Evolutionary conservation across 2,888 invertebrate species (phyloP), one percentile per base, ranked within the genome.

Genomic region (Onchidella celtica): DNA sequence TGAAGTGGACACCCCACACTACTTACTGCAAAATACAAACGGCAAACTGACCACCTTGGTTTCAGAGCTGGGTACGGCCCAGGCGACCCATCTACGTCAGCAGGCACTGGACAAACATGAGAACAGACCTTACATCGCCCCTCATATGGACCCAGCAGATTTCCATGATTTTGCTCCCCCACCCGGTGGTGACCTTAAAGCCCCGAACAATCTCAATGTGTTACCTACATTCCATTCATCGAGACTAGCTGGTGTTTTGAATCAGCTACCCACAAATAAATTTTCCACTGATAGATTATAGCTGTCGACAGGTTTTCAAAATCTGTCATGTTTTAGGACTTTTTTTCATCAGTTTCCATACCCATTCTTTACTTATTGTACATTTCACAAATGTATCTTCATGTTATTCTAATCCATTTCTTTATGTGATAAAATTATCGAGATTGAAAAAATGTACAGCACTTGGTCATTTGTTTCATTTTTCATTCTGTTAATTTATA

Each of bases 1-100:
- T 82, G 97, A 97, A 92, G 95, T 96, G n/a, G 97, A 96, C 3
- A 96, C 96, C 89, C 97, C 97, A 0, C 95, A 95, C 90, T 94
- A 95, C 88, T 88, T 94, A 6, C 88, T 94, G 27, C 88, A 88
- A 79, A 87, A 86, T 76, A 65, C 79, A 34, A 81, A 68, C 78
- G 85, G 86, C 68, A 70, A 74, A 27, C 85, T 88, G 61, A 77
- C 47, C 79, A 74, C 81, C 57, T 76, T 88, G 63, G 83, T 84
- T 21, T 84, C 85, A 36, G 86, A 88, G 55, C 84, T 88, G 2
- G 86, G 86, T 11, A 61, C 81, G 32, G 81, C 79, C 0, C 86
- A 87, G 61, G 36, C 83, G 6, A 81, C 76, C 4, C 77, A 85
- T 32, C 84, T 88, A 11, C 76, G 81, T 21, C 83, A 85, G 32